Conservation (phyloP, 2,888 invertebrate genomes). For the Drosophila infuscata region DNA sequence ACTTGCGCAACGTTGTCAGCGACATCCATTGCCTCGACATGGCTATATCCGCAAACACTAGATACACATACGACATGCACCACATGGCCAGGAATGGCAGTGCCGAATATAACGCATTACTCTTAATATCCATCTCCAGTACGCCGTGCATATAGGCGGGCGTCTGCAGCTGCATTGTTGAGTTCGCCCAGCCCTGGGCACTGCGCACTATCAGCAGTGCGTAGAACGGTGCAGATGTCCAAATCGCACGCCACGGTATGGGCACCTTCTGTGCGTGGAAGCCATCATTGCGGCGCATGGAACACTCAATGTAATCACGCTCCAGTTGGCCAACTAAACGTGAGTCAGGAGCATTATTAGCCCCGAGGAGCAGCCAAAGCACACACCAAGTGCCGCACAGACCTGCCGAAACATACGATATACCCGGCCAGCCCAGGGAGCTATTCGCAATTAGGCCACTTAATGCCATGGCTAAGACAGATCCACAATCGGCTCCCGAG, state of each 20-base stretch:
- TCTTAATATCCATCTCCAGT: constrained; percentile 87
- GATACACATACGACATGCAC: constrained; percentile 85
- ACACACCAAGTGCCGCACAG: constrained; percentile 86
- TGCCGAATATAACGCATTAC: constrained; percentile 85
- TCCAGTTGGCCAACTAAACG: constrained; percentile 86
- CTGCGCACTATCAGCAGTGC: constrained; percentile 86
- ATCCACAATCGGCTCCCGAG: constrained; percentile 88
- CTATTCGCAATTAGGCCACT: constrained; percentile 88
- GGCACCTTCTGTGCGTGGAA: constrained; percentile 75
- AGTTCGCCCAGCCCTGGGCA: constrained; percentile 90
- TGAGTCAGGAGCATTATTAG: constrained; percentile 87
- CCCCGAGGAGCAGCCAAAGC: constrained; percentile 86
- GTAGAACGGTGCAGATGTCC: constrained; percentile 88
- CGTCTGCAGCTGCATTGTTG: constrained; percentile 89
- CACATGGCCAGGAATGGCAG: constrained; percentile 86
- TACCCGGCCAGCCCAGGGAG: constrained; percentile 88
- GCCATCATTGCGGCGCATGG: constrained; percentile 71
- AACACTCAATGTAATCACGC: constrained; percentile 87
- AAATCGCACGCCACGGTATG: constrained; percentile 88
- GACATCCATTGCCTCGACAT: constrained; percentile 83
- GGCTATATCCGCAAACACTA: constrained; percentile 85
- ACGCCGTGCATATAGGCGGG: constrained; percentile 89
- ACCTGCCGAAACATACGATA: constrained; percentile 87
- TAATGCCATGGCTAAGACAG: constrained; percentile 87
- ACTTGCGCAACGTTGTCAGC: constrained; percentile 73